Percentiles rank a stretch among this genome's conserved stretches.
Evolutionary conservation across 2,113 vertebrate species (phyloP).

Genomic region (Misgurnus mizolepis): DNA sequence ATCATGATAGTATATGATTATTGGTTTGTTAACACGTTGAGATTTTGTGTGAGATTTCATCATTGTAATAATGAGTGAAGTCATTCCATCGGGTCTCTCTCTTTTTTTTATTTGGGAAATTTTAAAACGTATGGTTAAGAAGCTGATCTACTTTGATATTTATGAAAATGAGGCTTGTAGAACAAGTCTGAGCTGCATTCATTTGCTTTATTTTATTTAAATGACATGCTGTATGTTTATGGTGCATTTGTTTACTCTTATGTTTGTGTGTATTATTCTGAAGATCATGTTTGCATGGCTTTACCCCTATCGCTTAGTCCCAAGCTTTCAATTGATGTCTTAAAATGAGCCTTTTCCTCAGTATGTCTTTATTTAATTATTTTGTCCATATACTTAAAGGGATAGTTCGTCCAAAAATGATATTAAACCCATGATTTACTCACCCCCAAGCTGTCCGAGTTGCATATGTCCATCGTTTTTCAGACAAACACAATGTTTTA

Average conservation of each 20-base stretch:
- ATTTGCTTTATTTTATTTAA: slow-evolving; percentile 20
- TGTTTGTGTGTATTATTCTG: not conserved
- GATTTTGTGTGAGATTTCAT: not conserved
- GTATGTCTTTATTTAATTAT: slow-evolving; percentile 42
- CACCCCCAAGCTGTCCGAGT: no score
- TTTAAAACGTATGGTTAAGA: not conserved
- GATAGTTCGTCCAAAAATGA: not conserved
- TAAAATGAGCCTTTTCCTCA: slow-evolving; percentile 59
- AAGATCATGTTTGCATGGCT: slow-evolving; percentile 66
- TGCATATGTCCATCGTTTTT: no score
- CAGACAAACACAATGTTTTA: no score
- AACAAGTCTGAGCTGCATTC: slow-evolving; percentile 42
- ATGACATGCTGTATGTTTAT: not conserved
- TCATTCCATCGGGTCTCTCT: not conserved
- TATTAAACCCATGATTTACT: no score
- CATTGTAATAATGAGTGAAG: not conserved
- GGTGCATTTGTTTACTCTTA: not conserved
- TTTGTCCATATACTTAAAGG: slow-evolving; percentile 38
- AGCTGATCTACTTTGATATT: slow-evolving; percentile 47
- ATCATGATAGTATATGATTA: not conserved
- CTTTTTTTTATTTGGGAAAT: not conserved
- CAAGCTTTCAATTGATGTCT: slow-evolving; percentile 54
- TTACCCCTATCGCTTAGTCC: slow-evolving; percentile 59
- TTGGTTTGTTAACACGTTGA: not conserved
- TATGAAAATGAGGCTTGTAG: slow-evolving; percentile 54